Base-by-base conservation (phyloP, 2,888 invertebrate genomes). In the Parochlus steinenii region DNA sequence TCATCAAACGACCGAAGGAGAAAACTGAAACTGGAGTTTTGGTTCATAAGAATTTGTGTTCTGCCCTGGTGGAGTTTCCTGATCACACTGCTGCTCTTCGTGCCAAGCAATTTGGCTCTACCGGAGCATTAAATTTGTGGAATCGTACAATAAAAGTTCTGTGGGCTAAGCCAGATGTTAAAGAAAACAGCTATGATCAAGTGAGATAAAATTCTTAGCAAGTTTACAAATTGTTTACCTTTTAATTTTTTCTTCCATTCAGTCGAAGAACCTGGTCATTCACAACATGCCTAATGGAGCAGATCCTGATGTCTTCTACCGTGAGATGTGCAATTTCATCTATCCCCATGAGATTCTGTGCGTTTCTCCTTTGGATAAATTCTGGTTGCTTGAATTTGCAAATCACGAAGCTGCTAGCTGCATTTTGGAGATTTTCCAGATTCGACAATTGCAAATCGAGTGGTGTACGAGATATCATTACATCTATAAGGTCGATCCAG, bases 81-180 rank as follows among this genome's bases (percentile, higher is more conserved):
- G 44, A 44, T 1, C 53, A 53, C 31, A 39, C 46, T 26, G 45
- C 47, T 10, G 53, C 53, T 1, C 32, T 53, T 10, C 43, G 46
- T 11, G 51, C 50, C 1, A 53, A 53, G 40, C 50, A 50, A 20
- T 41, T 37, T 33, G 45, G 46, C 6, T 46, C 46, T 1, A 48
- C 50, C 0, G 52, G 53, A 1, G 29, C 47, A 2, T 41, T 50
- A 2, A 44, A 45, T 2, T 41, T 50, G 38, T 53, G 50, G 50
- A 49, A 44, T 6, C 44, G 46, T 4, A 49, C 51, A 19, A 40
- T 53, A n/a, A 50, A 48, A 38, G 46, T 52, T 5, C 48, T 49
- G 2, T 53, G 53, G 53, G 52, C 53, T 3, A 48, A 48, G 37
- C 46, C 47, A 0, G 50, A 45, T 4, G 5, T 22, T 8, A 3